Conservation (phyloP, 2,888 invertebrate species). For the Leptothorax acervorum region DNA sequence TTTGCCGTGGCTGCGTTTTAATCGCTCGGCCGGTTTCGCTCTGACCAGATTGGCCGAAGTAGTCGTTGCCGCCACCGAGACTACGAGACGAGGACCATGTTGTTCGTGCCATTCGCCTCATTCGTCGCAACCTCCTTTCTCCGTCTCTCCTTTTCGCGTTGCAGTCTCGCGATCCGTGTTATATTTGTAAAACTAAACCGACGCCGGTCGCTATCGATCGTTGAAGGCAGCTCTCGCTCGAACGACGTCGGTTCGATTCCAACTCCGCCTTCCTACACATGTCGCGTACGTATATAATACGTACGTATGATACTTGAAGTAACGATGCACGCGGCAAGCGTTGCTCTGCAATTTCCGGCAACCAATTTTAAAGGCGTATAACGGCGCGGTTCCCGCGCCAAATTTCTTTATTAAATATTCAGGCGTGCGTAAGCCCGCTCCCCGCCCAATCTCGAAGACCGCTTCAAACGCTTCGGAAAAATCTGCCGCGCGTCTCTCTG, state of each 20-base stretch:
- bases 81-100: slow-evolving; percentile 41
- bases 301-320: slow-evolving; percentile 23
- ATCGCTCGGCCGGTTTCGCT: slow-evolving; percentile 77
- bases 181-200: slow-evolving; percentile 78
- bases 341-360: slow-evolving; percentile 4
- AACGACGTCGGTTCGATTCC: slow-evolving; percentile 23
- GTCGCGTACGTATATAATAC: neutral
- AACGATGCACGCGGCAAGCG: slow-evolving; percentile 20
- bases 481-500: slow-evolving; percentile 25
- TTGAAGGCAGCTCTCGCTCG: slow-evolving; percentile 60
- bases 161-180: slow-evolving; percentile 65
- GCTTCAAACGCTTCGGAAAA: slow-evolving; percentile 40
- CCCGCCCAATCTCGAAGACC: neutral
- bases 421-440: slow-evolving; percentile 13
- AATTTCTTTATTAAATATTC: slow-evolving; percentile 55
- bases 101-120: slow-evolving; percentile 30
- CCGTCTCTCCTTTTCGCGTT: slow-evolving; percentile 14
- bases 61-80: slow-evolving; percentile 43
- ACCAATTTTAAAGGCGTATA: slow-evolving; percentile 24
- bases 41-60: slow-evolving; percentile 57
- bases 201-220: slow-evolving; percentile 70
- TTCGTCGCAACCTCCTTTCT: slow-evolving; percentile 33
- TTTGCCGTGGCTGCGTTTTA: slow-evolving; percentile 74
- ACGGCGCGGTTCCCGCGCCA: slow-evolving; percentile 17
- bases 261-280: neutral